Base-by-base conservation (phyloP, 1,140 invertebrate species). In the Globodera ellingtonae region DNA sequence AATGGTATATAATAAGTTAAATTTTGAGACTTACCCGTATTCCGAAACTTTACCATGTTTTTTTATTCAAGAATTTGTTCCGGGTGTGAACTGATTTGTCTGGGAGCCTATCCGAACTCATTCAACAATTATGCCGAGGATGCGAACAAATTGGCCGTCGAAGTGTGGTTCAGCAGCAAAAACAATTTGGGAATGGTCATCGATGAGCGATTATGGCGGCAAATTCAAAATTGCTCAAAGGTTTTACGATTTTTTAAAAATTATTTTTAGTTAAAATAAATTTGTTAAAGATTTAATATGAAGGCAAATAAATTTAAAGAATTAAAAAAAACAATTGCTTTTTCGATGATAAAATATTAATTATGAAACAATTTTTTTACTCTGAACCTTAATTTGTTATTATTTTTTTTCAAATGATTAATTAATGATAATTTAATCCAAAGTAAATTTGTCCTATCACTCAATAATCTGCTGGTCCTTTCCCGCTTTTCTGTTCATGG, bases 131-230 rank as follows among this genome's bases (percentile, higher is more conserved):
- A 89, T 79, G 83, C 85, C 15, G 89, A 71, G 9, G 79, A 89
- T 70, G 86, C 87, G 7, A 75, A 82, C 52, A 84, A 85, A 95
- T 94, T 95, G n/a, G 95, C 97, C 90, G 93, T 96, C 21, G 94
- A 94, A 62, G 94, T 94, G 24, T 99, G 96, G 96, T 93, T 96
- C 80, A 84, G 84, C 52, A 95, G 94, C 85, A 96, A 96, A 89
- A 96, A 98, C 90, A 99, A 99, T 88, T 98, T 98, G 97, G 97
- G 96, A 0, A 97, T 99, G 93, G 95, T 94, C 0, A 94, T 98
- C 82, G 95, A 95, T 89, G 92, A 93, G 44, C 92, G 92, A 13
- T 93, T 95, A 3, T 98, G 95, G 95, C 91, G 92, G 44, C 92
- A 93, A 83, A 93, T 98, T 67, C 52, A 93, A 87, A 92, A 92